Base-by-base conservation (phyloP, 35 echinoderm and acorn worm species). In the Diadema setosum region DNA sequence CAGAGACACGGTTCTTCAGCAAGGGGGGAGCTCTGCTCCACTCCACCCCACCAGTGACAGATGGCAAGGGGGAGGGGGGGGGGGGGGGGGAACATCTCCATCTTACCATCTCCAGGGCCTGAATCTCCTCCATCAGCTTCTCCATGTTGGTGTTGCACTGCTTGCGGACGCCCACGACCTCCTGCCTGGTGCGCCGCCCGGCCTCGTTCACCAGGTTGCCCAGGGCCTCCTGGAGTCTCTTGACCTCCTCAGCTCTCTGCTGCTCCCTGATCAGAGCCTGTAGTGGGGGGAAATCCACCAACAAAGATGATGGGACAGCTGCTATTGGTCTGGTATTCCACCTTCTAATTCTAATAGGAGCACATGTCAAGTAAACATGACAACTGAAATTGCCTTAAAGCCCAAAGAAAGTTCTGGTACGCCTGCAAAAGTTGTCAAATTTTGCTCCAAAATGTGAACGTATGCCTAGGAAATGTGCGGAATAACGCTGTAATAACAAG, bases 71-170 rank as follows among this genome's bases (percentile, higher is more conserved):
- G n/a, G n/a, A n/a, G n/a, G n/a, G n/a, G n/a, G n/a, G n/a, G n/a
- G n/a, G n/a, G n/a, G n/a, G n/a, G n/a, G n/a, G n/a, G n/a, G n/a
- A n/a, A n/a, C n/a, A n/a, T n/a, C n/a, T n/a, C n/a, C n/a, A n/a
- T n/a, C 91, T 91, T 86, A 98, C 95, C 52, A 65, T 98, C 91
- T 98, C 95, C 25, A 98, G 32, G 14, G 92, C 84, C 23, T 94
- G 87, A 56, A 98, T 91, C 49, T 98, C 95, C 45, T 98, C 95
- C 95, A 98, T 98, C 33, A 98, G 91, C 73, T 91, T 91, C 11
- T 65, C 81, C 21, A 98, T 98, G 45, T 98, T 98, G n/a, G 67
- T 89, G 67, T 98, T 98, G 46, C 91, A 98, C 25, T 98, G 95
- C 60, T 94, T 94, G 50, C 92, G 86, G 48, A 98, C 92, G 40